Evolutionary conservation across 2,888 invertebrate genomes (phyloP).

Genomic region (Ferrisia virgata): DNA sequence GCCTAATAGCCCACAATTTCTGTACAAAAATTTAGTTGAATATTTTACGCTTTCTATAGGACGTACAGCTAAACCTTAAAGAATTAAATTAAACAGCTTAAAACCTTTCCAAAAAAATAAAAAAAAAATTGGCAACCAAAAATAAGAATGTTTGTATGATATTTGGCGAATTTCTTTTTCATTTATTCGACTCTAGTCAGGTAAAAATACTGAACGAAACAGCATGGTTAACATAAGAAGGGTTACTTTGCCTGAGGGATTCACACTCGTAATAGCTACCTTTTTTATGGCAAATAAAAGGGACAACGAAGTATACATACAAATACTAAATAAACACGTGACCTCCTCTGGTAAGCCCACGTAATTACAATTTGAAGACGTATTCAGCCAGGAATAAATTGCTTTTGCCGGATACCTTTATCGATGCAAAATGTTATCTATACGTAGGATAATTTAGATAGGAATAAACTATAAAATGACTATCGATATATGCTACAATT

Average conservation of each 20-base stretch:
- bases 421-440: background rate
- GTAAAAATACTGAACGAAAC: no score
- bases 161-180: no score
- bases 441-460: background rate
- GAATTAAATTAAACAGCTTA: no score
- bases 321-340: background rate
- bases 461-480: background rate
- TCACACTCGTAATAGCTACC: background rate
- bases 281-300: background rate
- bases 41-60: no score
- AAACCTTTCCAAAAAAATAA: no score
- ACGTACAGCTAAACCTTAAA: no score
- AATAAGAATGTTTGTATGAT: no score
- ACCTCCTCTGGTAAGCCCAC: background rate
- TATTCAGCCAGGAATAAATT: background rate
- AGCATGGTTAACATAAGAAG: no score
- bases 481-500: background rate
- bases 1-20: no score
- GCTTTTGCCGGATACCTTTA: background rate
- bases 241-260: background rate
- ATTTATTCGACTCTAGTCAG: no score
- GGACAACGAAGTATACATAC: background rate
- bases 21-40: no score
- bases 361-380: background rate
- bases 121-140: no score